Base-by-base conservation (phyloP, 1,140 invertebrate species). In the Atopsyche davidsoni region DNA sequence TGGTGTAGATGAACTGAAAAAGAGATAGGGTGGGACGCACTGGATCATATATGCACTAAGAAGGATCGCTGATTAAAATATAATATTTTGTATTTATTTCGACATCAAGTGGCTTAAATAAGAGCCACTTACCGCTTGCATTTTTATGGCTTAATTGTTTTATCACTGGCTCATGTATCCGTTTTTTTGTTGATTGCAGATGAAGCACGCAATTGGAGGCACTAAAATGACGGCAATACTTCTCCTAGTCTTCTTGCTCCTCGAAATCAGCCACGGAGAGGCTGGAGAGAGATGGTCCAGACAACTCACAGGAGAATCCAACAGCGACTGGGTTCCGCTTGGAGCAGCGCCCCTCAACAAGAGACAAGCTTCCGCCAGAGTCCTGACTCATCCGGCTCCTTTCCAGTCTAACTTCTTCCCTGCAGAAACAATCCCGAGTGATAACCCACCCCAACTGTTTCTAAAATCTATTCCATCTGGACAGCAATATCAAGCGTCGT, bases 321-420 rank as follows among this genome's bases (percentile, higher is more conserved):
- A 18, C 18, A 34, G 51, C 14, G 57, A 59, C 17, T 59, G 57
- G 57, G 47, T 59, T 0, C 58, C 58, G 4, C 35, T 51, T 18
- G 14, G 49, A 34, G 16, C 53, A 16, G 51, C 53, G 47, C 1
- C 39, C 23, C 9, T 62, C 49, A 62, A 62, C 19, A 70, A 67
- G 59, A 64, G 65, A 60, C 68, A 69, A 66, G 67, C 66, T 4
- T 62, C 69, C 21, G 71, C 72, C 6, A 68, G 76, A 55, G 75
- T 78, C 46, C 58, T 79, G 4, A 67, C 68, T 32, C 65, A 76
- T 41, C 73, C 75, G 0, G 42, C 57, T 10, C 59, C 65, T 2
- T 57, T 59, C 17, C 55, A 61, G 39, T 55, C 61, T 38, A 65
- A 58, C 16, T 67, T 64, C 54, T 75, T 73, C 57, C 68, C 69